Percentiles rank a stretch among this genome's conserved stretches.
Conservation (phyloP, 1,140 invertebrate genomes). For the Euwallacea similis region DNA sequence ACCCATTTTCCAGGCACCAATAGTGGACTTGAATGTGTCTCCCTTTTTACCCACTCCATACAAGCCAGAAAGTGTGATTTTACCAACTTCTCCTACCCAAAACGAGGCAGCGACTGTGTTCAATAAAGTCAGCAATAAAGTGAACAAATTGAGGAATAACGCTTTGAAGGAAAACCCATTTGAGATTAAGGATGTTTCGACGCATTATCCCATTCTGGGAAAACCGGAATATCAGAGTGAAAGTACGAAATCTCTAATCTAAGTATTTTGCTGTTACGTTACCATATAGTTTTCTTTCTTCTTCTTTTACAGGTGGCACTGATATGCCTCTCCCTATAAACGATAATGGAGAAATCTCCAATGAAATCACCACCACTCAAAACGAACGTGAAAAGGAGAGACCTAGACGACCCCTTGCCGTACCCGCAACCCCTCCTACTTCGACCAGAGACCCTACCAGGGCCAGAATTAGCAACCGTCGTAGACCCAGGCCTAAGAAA, state of each 20-base stretch:
- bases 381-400: slow-evolving; percentile 26
- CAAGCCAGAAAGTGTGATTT: slow-evolving; percentile 41
- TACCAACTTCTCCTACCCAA: slow-evolving; percentile 50
- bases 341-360: slow-evolving; percentile 40
- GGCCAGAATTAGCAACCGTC: slow-evolving; percentile 37
- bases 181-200: slow-evolving; percentile 52
- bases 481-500: slow-evolving; percentile 43
- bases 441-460: slow-evolving; percentile 40
- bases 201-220: slow-evolving; percentile 52
- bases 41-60: slow-evolving; percentile 52
- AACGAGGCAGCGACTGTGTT: slow-evolving; percentile 51
- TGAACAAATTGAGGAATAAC: slow-evolving; percentile 38
- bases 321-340: slow-evolving; percentile 20
- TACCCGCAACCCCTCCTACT: slow-evolving; percentile 36
- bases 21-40: slow-evolving; percentile 40
- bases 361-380: slow-evolving; percentile 45
- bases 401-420: slow-evolving; percentile 20
- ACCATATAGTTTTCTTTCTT: too few species aligned
- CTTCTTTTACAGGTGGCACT: slow-evolving; percentile 9
- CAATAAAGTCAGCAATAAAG: slow-evolving; percentile 43
- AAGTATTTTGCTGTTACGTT: neutral
- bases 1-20: slow-evolving; percentile 21
- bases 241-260: slow-evolving; percentile 11
- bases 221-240: slow-evolving; percentile 41
- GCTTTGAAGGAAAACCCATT: slow-evolving; percentile 42